Percentiles rank a stretch among this genome's conserved stretches.
phyloP scores from a whole-genome alignment of 92 coral and sea anemone genomes.

The Siderastrea siderea region DNA sequence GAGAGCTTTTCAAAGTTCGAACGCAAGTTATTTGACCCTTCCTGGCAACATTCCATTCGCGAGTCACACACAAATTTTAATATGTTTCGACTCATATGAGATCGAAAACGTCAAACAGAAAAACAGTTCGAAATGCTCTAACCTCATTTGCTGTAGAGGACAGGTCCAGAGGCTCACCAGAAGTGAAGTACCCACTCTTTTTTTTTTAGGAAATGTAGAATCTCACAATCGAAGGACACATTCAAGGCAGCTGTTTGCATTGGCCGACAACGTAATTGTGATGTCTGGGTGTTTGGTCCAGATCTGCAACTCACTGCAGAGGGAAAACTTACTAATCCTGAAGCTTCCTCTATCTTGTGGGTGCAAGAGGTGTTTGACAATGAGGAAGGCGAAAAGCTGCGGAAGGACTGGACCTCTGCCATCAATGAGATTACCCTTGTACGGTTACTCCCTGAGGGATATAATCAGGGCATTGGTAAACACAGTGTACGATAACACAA shows the following conservation, averaged over 20 bases:
- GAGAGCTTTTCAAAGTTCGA: no score
- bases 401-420: background rate
- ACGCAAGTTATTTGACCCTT: no score
- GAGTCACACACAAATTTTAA: no score
- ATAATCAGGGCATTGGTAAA: background rate
- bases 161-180: no score
- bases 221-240: background rate
- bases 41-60: no score
- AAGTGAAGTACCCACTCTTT: no score
- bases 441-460: background rate
- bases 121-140: no score
- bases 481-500: slow-evolving; percentile 41
- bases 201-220: background rate
- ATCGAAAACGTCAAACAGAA: no score
- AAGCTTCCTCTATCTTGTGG: slow-evolving; percentile 2
- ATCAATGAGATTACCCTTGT: background rate
- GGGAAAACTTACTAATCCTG: background rate
- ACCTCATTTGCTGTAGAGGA: no score
- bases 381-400: background rate
- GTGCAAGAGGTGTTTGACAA: slow-evolving; percentile 15
- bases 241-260: slow-evolving; percentile 44
- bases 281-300: slow-evolving; percentile 21
- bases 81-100: no score
- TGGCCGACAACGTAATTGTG: slow-evolving; percentile 27
- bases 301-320: slow-evolving; percentile 4